Evolutionary conservation across 2,888 invertebrate species (phyloP).

Genomic region (Patella ulyssiponensis): DNA sequence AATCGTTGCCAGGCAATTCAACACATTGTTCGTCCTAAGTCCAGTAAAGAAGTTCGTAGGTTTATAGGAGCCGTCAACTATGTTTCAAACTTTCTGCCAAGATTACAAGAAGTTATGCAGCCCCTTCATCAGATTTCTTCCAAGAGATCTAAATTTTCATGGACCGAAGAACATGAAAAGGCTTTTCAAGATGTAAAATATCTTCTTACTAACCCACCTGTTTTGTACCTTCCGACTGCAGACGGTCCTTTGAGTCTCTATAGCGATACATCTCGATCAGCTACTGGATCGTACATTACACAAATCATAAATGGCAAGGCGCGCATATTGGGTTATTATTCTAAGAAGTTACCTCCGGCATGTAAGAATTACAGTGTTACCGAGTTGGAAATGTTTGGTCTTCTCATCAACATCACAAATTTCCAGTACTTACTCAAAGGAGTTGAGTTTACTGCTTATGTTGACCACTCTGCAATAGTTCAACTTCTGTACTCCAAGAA

Average conservation of each 20-base stretch:
- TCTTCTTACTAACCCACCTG: slow-evolving; percentile 2
- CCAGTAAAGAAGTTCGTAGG: background rate
- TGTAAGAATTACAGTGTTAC: background rate
- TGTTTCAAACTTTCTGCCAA: background rate
- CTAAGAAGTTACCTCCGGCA: background rate
- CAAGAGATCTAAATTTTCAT: background rate
- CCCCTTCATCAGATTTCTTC: background rate
- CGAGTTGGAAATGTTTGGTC: background rate
- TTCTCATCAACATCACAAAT: background rate
- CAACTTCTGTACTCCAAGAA: background rate
- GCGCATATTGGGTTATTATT: background rate
- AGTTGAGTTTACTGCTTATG: background rate
- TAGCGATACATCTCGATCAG: background rate
- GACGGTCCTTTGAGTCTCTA: background rate
- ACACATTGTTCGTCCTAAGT: background rate
- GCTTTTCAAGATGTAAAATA: background rate
- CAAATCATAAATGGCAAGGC: background rate
- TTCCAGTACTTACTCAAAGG: background rate
- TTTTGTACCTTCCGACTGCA: background rate
- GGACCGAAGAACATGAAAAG: background rate
- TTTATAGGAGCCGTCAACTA: background rate
- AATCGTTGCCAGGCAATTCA: background rate
- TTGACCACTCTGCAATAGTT: slow-evolving; percentile 3
- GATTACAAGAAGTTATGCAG: background rate
- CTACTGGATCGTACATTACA: background rate